Conservation (phyloP, 2,113 vertebrate genomes). For the Trinectes maculatus region DNA sequence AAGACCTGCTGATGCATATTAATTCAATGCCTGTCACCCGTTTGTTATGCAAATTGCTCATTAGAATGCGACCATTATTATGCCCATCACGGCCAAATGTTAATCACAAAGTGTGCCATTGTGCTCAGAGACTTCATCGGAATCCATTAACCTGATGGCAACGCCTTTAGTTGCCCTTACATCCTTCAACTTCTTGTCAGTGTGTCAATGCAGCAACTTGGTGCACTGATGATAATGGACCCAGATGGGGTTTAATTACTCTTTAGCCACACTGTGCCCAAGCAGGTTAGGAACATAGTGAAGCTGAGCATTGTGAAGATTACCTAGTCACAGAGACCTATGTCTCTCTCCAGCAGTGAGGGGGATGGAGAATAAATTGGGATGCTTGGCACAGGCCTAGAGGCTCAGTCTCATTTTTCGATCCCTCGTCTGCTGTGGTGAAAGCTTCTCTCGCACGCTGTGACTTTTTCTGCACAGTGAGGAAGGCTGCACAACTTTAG, state of each 20-base stretch:
- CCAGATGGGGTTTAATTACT: constrained; percentile 70
- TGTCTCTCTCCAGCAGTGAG: constrained; percentile 53
- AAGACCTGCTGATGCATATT: constrained; percentile 65
- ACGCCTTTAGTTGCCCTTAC: constrained; percentile 61
- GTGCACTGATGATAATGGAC: constrained; percentile 64
- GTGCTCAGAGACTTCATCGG: constrained; percentile 55
- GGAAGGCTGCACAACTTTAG: constrained; percentile 43
- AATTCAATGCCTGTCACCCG: constrained; percentile 61
- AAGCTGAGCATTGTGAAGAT: constrained; percentile 44
- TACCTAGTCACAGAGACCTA: constrained; percentile 56
- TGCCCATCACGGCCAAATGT: constrained; percentile 62
- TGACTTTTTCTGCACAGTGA: constrained; percentile 54
- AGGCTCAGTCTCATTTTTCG: constrained; percentile 67
- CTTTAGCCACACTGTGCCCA: constrained; percentile 64
- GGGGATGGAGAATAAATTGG: constrained; percentile 62
- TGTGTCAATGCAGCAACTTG: constrained; percentile 57
- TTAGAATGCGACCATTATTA: constrained; percentile 62
- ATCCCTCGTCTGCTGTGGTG: constrained; percentile 55
- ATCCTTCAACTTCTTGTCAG: constrained; percentile 63
- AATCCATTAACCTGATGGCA: constrained; percentile 70
- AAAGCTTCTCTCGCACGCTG: constrained; percentile 42
- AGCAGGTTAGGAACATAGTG: constrained; percentile 49
- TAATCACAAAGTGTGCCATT: constrained; percentile 71
- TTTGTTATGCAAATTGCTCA: constrained; percentile 74
- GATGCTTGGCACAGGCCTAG: constrained; percentile 66